A percentile compares a stretch with the other conserved stretches of the same genome.
phyloP scores from a whole-genome alignment of 2,797 vertebrate genomes.

The Basileuterus tristriatus region DNA sequence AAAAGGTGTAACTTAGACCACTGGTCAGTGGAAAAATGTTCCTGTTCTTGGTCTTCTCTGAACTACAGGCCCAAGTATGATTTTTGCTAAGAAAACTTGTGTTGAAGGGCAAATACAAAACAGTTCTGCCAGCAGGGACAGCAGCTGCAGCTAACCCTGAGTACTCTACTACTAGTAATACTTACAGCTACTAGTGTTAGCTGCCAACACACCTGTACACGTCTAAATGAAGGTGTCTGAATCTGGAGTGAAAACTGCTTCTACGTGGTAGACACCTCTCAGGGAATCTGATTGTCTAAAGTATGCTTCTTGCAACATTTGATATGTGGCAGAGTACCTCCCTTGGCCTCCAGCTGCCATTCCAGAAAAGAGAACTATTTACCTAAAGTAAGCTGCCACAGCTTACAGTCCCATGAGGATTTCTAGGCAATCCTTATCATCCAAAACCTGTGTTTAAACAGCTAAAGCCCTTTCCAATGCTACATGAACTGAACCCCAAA shows the following conservation, averaged over 20 bases:
- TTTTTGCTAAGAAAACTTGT: background rate
- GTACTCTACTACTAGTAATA: background rate
- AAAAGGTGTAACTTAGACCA: accelerated
- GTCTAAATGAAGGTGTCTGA: background rate
- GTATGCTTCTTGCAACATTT: background rate
- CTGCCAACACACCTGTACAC: background rate
- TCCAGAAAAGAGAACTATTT: background rate
- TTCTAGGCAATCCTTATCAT: background rate
- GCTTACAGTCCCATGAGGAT: background rate
- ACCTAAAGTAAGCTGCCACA: accelerated
- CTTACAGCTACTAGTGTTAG: background rate
- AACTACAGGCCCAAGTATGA: background rate
- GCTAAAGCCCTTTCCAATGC: background rate
- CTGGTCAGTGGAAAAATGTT: background rate
- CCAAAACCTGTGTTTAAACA: background rate
- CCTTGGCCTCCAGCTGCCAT: background rate
- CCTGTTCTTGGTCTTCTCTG: background rate
- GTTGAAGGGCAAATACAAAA: background rate
- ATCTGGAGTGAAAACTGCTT: background rate
- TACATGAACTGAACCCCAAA: background rate
- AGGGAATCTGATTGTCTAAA: background rate
- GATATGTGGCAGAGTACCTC: accelerated
- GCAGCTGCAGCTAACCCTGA: background rate
- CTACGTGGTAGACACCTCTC: background rate
- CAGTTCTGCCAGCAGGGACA: background rate